These are phyloP conservation scores for Apus apus DNA, from an alignment of 2,113 vertebrate species.

Conservation along the genomic window DNA sequence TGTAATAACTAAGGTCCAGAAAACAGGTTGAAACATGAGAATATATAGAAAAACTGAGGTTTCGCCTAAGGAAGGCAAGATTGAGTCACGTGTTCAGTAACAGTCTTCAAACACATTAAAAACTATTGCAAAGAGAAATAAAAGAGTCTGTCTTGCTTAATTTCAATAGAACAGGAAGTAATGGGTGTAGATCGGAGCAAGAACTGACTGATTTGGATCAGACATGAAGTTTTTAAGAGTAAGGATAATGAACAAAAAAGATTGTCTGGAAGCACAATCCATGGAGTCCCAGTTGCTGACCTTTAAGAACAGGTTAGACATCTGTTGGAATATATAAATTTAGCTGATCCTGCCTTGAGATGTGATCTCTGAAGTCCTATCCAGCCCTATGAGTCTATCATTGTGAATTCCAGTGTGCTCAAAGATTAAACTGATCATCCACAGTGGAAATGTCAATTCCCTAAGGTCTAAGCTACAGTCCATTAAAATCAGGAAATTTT, in stretches of 20 bases:
- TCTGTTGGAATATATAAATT: neutral
- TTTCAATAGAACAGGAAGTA: neutral
- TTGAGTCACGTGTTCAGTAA: fast-evolving
- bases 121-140: neutral
- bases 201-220: neutral
- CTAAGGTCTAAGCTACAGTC: neutral
- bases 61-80: neutral
- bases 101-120: neutral
- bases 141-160: neutral
- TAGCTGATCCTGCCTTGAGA: slow-evolving; percentile 5
- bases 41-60: neutral
- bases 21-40: neutral
- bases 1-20: neutral
- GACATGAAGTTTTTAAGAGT: neutral
- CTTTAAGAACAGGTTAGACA: slow-evolving; percentile 23
- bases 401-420: neutral
- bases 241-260: neutral
- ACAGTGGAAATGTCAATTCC: neutral
- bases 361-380: slow-evolving; percentile 25
- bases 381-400: neutral
- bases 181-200: neutral
- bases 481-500: slow-evolving; percentile 18
- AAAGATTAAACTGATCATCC: neutral
- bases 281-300: neutral
- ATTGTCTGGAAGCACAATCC: neutral